Percentiles rank a stretch among this genome's conserved stretches.
These are phyloP conservation scores for Brachionus paranguensis DNA, from an alignment of 1,140 invertebrate genomes.

Conservation along the genomic window DNA sequence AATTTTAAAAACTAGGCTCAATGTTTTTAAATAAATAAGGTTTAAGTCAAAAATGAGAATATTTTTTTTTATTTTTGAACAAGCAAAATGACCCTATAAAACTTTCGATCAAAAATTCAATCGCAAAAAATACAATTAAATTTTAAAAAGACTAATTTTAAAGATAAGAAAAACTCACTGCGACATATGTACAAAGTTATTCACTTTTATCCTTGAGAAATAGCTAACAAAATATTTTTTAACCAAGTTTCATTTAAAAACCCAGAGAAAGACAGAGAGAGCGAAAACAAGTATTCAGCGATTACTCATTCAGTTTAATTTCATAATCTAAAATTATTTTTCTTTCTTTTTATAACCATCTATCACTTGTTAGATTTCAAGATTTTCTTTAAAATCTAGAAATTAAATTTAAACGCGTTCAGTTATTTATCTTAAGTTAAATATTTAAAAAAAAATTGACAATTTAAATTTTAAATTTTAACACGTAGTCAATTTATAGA, in stretches of 20 bases:
- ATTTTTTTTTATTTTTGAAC: not conserved
- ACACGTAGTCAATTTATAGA: constrained; percentile 29
- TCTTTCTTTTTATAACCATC: not conserved
- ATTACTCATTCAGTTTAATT: not conserved
- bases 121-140: not conserved
- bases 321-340: constrained; percentile 8
- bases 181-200: not conserved
- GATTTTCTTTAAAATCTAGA: not conserved
- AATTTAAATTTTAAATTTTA: not conserved
- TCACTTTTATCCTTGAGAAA: not conserved
- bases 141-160: not conserved
- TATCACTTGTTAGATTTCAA: constrained; percentile 10
- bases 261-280: not conserved
- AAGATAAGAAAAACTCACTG: not conserved
- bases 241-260: not conserved
- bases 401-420: not conserved
- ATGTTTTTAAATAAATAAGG: not conserved
- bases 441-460: not conserved
- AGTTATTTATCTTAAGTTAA: constrained; percentile 5
- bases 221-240: not conserved
- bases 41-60: not conserved
- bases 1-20: no score
- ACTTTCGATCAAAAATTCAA: not conserved
- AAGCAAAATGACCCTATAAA: not conserved
- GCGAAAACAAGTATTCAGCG: not conserved